Base-by-base conservation (phyloP, 2,113 vertebrate species). In the Antidorcas marsupialis region DNA sequence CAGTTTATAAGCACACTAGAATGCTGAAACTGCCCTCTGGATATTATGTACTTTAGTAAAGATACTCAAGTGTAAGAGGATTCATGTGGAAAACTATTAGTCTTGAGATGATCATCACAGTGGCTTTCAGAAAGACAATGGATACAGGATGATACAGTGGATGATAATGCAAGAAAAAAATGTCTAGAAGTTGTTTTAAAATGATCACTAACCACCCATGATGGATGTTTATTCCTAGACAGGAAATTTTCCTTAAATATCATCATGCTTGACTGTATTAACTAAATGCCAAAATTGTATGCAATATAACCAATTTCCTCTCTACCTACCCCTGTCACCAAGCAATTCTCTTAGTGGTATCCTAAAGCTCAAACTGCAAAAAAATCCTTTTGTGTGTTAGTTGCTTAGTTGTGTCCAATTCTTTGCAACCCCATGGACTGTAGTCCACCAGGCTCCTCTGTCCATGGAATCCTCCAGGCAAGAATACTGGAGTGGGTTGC, bases 231-330 rank as follows among this genome's bases (percentile, higher is more conserved):
- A 62, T 33, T 2, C 47, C 17, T 76, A 76, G 7, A n/a, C 5
- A 74, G 30, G 16, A 92, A 86, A 87, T 1, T 60, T 93, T 43
- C 2, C n/a, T 78, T 89, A 85, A 85, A 83, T 14, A 87, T 3
- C 19, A 94, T 30, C n/a, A 36, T 82, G 36, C 14, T 39, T 39
- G 13, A 76, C 52, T 28, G 1, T 81, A 94, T 95, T 82, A 87
- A 57, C 83, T 92, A 55, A 79, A 84, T 47, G 1, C 36, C 15
- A 92, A 81, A 95, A 84, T 28, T 30, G 28, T 28, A 43, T 16
- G 0, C 10, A 88, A 67, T n/a, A 83, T 86, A 95, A 95, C 33
- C n/a, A 91, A 14, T 39, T 81, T 36, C 94, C 19, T 62, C 30
- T 83, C 59, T 6, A 64, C 15, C 0, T 60, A 55, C 0, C 60